These are phyloP conservation scores for Tragelaphus buxtoni DNA, from an alignment of 2,113 vertebrate species.

Conservation along the genomic window DNA sequence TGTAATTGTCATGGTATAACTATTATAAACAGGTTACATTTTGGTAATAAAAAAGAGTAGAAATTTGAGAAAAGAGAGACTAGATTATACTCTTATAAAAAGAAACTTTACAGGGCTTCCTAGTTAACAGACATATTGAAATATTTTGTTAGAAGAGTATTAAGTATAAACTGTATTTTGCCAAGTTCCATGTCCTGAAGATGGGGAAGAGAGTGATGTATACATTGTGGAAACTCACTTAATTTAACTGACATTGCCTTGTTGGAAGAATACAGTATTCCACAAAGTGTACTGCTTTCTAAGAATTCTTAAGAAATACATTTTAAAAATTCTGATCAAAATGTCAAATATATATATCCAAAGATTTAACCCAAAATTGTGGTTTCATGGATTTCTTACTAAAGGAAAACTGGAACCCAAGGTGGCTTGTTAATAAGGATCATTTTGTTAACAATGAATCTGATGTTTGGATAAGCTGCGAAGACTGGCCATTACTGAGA, in stretches of 20 bases:
- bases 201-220: neutral
- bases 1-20: neutral
- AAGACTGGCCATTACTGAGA: neutral
- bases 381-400: neutral
- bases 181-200: neutral
- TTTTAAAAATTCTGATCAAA: neutral
- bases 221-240: neutral
- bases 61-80: neutral
- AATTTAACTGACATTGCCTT: neutral
- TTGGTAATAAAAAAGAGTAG: neutral
- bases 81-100: neutral
- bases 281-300: neutral
- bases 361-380: neutral
- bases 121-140: neutral
- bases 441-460: neutral
- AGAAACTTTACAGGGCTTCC: neutral
- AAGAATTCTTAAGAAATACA: constrained; percentile 2
- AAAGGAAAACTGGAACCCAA: neutral
- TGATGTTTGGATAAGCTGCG: neutral
- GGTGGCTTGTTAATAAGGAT: constrained; percentile 1
- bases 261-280: neutral
- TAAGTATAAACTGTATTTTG: neutral
- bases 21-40: neutral
- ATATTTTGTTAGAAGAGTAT: neutral
- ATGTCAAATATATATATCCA: neutral